These are phyloP conservation scores for Tokudaia muenninki DNA, from an alignment of 2,797 vertebrate genomes.

Conservation along the genomic window DNA sequence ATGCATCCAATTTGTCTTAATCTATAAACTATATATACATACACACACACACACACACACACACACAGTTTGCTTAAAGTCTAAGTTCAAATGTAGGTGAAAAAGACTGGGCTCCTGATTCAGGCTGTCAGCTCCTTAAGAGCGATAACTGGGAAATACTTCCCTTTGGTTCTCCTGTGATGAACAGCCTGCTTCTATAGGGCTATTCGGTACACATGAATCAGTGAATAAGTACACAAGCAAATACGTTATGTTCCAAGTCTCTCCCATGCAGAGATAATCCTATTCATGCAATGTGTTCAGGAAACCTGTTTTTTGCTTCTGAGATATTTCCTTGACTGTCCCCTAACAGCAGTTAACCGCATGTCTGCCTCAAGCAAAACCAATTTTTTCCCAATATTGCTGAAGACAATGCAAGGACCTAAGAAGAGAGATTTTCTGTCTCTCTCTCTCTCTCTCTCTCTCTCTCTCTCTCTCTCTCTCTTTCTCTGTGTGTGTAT, in stretches of 20 bases:
- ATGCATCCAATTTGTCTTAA: too few relatives aligned
- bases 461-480: background rate
- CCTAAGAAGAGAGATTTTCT: background rate
- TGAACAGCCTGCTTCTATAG: background rate
- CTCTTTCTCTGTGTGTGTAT: background rate
- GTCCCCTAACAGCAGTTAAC: background rate
- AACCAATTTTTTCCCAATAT: background rate
- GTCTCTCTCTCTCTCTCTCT: background rate
- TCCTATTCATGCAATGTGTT: background rate
- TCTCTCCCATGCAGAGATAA: background rate
- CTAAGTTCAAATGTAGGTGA: conserved; percentile 20
- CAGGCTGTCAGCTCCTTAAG: background rate
- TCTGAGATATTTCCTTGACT: background rate
- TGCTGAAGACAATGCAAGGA: background rate
- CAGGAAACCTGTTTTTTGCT: background rate
- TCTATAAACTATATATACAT: too few relatives aligned
- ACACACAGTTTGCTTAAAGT: background rate
- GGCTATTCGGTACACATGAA: background rate
- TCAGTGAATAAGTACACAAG: conserved; percentile 42
- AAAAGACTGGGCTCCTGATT: background rate
- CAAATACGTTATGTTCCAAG: background rate
- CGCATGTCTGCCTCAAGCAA: background rate
- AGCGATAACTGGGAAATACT: background rate
- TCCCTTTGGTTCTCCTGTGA: background rate
- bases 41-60: too few relatives aligned